phyloP scores from a whole-genome alignment of 2,888 invertebrate species.

The Tetragonisca angustula region DNA sequence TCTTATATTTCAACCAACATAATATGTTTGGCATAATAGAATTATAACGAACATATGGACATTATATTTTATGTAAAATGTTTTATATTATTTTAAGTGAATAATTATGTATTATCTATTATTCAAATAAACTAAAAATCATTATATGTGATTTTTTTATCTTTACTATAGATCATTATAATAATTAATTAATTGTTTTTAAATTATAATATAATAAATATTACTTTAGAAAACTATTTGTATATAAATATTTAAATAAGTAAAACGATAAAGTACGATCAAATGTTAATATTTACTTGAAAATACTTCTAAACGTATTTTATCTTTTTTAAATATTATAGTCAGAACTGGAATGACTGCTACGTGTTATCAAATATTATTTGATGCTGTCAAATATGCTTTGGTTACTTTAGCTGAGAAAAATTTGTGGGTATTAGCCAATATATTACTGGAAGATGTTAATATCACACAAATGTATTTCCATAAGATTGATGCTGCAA shows the following conservation, averaged over 20 bases:
- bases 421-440: slow-evolving; percentile 74
- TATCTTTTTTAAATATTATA: slow-evolving; percentile 68
- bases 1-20: too few relatives aligned
- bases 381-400: slow-evolving; percentile 66
- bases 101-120: neutral
- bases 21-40: too few relatives aligned
- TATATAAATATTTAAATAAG: slow-evolving; percentile 31
- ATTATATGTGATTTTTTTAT: neutral
- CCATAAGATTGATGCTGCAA: slow-evolving; percentile 64
- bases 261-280: slow-evolving; percentile 25
- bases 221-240: neutral
- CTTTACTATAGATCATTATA: neutral
- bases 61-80: neutral
- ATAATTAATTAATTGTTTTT: neutral
- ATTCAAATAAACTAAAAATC: too few relatives aligned
- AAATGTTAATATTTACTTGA: slow-evolving; percentile 28
- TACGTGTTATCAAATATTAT: slow-evolving; percentile 61
- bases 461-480: slow-evolving; percentile 53
- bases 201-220: neutral
- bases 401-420: slow-evolving; percentile 71
- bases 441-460: slow-evolving; percentile 67
- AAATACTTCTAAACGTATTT: slow-evolving; percentile 30
- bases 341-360: slow-evolving; percentile 66
- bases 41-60: too few relatives aligned
- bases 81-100: neutral